Conservation (phyloP, 2,113 vertebrate genomes). For the Gambusia affinis region DNA sequence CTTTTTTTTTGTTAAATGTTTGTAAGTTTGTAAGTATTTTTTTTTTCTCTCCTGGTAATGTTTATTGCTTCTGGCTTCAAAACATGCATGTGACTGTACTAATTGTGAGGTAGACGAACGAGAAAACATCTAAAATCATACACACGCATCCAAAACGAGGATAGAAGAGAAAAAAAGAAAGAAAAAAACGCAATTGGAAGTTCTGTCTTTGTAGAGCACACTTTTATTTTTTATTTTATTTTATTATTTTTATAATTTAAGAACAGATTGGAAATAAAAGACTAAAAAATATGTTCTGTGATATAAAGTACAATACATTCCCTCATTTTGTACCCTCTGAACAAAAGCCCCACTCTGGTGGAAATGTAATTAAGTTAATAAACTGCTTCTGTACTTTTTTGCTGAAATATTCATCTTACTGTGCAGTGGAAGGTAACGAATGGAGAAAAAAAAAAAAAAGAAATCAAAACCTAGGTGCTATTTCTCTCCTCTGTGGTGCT, state of each 20-base stretch:
- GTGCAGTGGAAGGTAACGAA: constrained; percentile 76
- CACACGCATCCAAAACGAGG: constrained; percentile 45
- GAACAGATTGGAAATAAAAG: constrained; percentile 77
- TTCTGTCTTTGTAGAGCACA: constrained; percentile 72
- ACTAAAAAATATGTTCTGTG: constrained; percentile 70
- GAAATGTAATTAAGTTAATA: constrained; percentile 70
- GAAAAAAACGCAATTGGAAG: constrained; percentile 29
- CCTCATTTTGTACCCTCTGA: constrained; percentile 56
- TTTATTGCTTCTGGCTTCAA: constrained; percentile 85
- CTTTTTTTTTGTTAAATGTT: constrained; percentile 73
- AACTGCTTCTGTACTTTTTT: constrained; percentile 44
- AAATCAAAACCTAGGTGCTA: constrained; percentile 84
- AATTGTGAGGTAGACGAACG: constrained; percentile 67
- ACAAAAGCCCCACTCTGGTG: constrained; percentile 43
- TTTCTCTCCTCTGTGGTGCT: constrained; percentile 90
- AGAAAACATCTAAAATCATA: constrained; percentile 46
- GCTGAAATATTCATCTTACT: constrained; percentile 44
- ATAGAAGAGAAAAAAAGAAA: constrained; percentile 47
- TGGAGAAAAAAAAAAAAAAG: constrained; percentile 69
- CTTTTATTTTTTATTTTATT: constrained; percentile 18
- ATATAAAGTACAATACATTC: constrained; percentile 70
- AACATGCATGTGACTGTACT: constrained; percentile 83
- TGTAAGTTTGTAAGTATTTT: constrained; percentile 79
- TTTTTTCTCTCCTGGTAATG: constrained; percentile 75
- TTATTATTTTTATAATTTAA: constrained; percentile 74